Base-by-base conservation (phyloP, 92 coral and sea anemone species). In the Porites evermanni region DNA sequence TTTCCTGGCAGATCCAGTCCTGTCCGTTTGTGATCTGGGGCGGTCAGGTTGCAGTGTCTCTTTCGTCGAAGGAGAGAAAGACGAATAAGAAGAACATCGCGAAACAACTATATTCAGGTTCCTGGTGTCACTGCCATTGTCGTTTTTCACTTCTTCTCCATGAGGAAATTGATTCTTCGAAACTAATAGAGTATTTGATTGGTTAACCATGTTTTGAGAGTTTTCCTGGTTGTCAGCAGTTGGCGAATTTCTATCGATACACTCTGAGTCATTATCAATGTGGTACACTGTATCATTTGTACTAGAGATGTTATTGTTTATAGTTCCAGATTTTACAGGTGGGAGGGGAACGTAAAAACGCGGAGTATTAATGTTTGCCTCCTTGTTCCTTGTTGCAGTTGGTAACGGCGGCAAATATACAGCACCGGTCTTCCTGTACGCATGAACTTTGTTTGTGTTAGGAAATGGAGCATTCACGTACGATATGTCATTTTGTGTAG, bases 391-490 rank as follows among this genome's bases (percentile, higher is more conserved):
- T 53, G 6, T 70, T 44, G 64, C 54, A 71, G 44, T 70, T 79
- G 54, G 54, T 72, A 84, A n/a, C 7, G 47, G 79, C 6, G 54
- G 82, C 8, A 64, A 79, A 53, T 56, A 23, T 29, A 70, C 19
- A 7, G 17, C 61, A 13, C 78, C 78, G 6, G 66, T 56, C n/a
- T 70, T 81, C 70, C 77, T 56, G 26, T 20, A 10, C 14, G 12
- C 1, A 7, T 21, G 12, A 58, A 29, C 23, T 24, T 8, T 58
- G 58, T 32, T 81, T 70, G 78, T 16, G 44, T 70, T 81, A 6
- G 78, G 5, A 54, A 61, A 71, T 18, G 47, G 38, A 14, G 77
- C 38, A 60, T 81, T 56, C 85, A 68, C 85, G 85, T 68, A 68
- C 54, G 53, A 9, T 8, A 12, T 3, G 14, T 29, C 53, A 12